Conservation (phyloP, 2,113 vertebrate species). For the Phylloscopus trochilus region DNA sequence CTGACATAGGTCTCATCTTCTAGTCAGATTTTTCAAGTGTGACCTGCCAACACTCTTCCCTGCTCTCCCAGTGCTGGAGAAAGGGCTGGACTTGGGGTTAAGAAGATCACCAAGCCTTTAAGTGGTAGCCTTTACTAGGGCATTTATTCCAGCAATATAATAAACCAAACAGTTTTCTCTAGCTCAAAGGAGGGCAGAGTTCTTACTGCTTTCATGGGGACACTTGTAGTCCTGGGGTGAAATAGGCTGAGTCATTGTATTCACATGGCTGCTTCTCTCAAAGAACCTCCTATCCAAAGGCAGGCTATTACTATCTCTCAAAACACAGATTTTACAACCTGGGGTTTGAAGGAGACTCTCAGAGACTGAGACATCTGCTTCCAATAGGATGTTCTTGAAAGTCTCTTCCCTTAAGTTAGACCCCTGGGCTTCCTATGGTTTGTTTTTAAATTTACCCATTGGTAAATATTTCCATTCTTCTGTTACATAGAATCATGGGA, state of each 20-base stretch:
- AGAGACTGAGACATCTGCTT: neutral
- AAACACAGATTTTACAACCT: neutral
- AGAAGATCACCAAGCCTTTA: neutral
- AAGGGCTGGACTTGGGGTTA: neutral
- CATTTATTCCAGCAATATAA: neutral
- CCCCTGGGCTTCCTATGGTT: neutral
- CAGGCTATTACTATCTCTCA: neutral
- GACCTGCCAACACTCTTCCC: neutral
- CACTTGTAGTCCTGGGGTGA: neutral
- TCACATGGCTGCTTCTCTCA: neutral
- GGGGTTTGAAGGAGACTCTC: neutral
- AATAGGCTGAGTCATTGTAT: neutral
- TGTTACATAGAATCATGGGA: neutral
- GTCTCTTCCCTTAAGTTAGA: neutral
- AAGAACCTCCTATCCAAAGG: neutral
- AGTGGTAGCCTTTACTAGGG: neutral
- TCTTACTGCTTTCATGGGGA: neutral
- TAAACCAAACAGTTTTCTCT: neutral
- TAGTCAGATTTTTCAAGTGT: neutral
- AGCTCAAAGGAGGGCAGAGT: accelerated
- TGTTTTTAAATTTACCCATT: neutral
- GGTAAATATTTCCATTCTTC: neutral
- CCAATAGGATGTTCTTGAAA: neutral
- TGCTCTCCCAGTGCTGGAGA: neutral
- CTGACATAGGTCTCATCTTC: neutral